Conservation (phyloP, 2,113 vertebrate species). For the Apeltes quadracus region DNA sequence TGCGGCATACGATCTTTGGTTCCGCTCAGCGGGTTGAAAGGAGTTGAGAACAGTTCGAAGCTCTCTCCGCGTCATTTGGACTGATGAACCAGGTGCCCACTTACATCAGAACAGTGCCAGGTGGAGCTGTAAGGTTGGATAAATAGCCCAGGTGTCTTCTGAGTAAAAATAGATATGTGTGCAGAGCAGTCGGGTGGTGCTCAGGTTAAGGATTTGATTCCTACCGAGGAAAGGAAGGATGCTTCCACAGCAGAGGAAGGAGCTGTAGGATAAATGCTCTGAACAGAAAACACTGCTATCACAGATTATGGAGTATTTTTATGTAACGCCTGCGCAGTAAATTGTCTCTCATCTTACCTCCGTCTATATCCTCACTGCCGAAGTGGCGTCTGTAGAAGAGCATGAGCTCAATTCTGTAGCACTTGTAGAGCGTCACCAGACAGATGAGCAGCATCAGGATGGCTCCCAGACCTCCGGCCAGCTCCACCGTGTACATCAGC, state of each 20-base stretch:
- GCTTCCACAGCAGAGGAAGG: constrained; percentile 19
- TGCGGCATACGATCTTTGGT: constrained; percentile 6
- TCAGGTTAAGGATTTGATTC: constrained; percentile 33
- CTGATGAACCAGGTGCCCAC: constrained; percentile 29
- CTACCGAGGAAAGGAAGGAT: constrained; percentile 13
- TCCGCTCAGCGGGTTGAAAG: constrained; percentile 1
- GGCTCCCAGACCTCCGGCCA: constrained; percentile 96
- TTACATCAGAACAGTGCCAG: constrained; percentile 40
- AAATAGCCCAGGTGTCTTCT: constrained; percentile 40
- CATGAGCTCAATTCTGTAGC: constrained; percentile 98
- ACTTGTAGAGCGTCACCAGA: constrained; percentile 96
- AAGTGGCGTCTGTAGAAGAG: constrained; percentile 98
- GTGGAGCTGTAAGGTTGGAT: constrained; percentile 41
- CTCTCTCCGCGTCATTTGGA: constrained; percentile 25
- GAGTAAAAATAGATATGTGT: constrained; percentile 32
- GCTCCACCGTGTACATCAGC: constrained; percentile 97
- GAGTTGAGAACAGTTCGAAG: constrained; percentile 6
- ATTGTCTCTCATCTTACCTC: constrained; percentile 82
- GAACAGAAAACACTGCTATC: constrained; percentile 25
- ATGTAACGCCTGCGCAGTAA: constrained; percentile 3
- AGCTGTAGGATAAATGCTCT: constrained; percentile 17
- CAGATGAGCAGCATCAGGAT: constrained; percentile 95
- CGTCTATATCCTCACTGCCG: constrained; percentile 94
- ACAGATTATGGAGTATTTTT: constrained; percentile 4
- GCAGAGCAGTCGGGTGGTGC: constrained; percentile 14